Conservation (phyloP, 2,888 invertebrate genomes). For the Orthosia gothica region DNA sequence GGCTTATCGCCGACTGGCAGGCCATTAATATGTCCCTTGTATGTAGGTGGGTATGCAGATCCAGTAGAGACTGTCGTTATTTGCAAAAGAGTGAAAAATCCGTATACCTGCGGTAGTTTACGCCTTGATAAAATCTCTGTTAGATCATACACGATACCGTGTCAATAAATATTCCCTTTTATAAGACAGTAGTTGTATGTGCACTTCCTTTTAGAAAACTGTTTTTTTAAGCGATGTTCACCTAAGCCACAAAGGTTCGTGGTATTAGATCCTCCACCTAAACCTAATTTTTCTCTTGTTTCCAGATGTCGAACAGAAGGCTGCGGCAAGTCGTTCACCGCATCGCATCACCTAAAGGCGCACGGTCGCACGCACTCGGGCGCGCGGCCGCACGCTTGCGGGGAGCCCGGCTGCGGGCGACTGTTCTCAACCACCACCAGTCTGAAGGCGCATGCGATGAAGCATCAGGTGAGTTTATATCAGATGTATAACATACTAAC, state of each 20-base stretch:
- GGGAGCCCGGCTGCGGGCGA: constrained; percentile 93
- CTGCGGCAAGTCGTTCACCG: constrained; percentile 98
- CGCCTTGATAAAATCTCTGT: too few relatives aligned
- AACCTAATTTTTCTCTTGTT: not conserved
- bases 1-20: not conserved
- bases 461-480: constrained; percentile 91
- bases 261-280: not conserved
- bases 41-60: too few relatives aligned
- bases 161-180: too few relatives aligned
- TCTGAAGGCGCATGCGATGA: constrained; percentile 95
- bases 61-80: too few relatives aligned
- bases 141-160: too few relatives aligned
- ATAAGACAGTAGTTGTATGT: too few relatives aligned
- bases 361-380: constrained; percentile 96
- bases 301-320: constrained; percentile 95
- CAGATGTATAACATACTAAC: constrained; percentile 92
- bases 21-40: not conserved
- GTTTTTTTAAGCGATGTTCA: too few relatives aligned
- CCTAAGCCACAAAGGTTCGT: too few relatives aligned
- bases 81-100: too few relatives aligned
- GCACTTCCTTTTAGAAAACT: too few relatives aligned
- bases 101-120: too few relatives aligned
- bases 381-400: constrained; percentile 95
- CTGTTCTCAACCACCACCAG: constrained; percentile 97
- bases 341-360: constrained; percentile 98